Percentiles rank a stretch among this genome's conserved stretches.
Evolutionary conservation across 2,797 vertebrate genomes (phyloP).

Genomic region (Sternotherus odoratus): DNA sequence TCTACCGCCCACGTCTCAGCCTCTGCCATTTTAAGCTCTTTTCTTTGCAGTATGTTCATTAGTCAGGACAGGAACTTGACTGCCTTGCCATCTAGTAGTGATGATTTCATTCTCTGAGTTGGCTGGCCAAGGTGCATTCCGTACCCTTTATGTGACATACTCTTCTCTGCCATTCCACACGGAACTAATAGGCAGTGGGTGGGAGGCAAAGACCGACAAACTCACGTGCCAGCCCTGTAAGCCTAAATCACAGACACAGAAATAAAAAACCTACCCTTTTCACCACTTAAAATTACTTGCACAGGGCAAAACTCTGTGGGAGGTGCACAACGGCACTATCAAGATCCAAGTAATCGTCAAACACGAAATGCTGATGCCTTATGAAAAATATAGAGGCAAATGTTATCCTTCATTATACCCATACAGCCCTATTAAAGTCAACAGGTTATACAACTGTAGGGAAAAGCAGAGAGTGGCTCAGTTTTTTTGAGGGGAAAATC

Average conservation of each 20-base stretch:
- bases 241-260: background rate
- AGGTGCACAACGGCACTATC: background rate
- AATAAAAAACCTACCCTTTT: background rate
- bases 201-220: background rate
- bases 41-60: background rate
- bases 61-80: background rate
- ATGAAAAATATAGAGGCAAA: background rate
- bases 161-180: background rate
- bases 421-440: background rate
- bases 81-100: background rate
- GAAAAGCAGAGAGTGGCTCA: background rate
- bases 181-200: background rate
- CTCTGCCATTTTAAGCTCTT: slow-evolving; percentile 61
- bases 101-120: background rate
- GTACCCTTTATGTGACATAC: background rate
- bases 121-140: background rate
- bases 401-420: background rate
- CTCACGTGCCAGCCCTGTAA: background rate
- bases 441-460: background rate
- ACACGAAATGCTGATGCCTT: background rate
- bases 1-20: background rate
- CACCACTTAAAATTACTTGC: background rate
- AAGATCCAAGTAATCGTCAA: background rate
- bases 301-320: background rate
- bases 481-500: background rate